Evolutionary conservation across 2,113 vertebrate species (phyloP).

Genomic region (Esox niger): DNA sequence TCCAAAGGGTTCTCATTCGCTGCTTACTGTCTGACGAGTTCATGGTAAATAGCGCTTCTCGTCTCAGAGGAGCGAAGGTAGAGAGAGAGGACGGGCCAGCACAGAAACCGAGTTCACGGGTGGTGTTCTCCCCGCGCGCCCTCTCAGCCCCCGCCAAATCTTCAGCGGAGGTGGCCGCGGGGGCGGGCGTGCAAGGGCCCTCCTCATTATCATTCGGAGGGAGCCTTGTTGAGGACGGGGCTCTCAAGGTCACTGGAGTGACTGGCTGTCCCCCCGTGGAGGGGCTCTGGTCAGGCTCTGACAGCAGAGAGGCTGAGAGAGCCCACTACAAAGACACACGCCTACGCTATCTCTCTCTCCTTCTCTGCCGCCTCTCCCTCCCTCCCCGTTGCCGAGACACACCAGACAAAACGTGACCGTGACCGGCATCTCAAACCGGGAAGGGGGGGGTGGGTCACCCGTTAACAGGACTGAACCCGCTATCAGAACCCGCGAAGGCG

Average conservation of each 20-base stretch:
- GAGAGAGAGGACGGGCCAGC: neutral
- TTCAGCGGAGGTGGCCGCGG: conserved; percentile 39
- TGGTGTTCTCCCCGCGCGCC: neutral
- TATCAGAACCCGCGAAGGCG: conserved; percentile 12
- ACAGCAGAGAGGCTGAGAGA: conserved; percentile 30
- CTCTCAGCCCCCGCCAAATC: conserved; percentile 44
- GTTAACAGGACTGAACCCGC: too few relatives aligned
- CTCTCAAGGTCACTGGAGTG: conserved; percentile 62
- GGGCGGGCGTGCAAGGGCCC: conserved; percentile 38
- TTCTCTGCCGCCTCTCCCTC: neutral
- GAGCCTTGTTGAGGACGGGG: neutral
- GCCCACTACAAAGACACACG: conserved; percentile 2
- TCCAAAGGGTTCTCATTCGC: neutral
- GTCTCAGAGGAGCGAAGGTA: neutral
- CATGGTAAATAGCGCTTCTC: neutral
- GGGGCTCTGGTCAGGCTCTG: conserved; percentile 43
- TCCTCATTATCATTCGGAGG: conserved; percentile 51
- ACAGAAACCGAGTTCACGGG: neutral
- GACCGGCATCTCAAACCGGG: too few relatives aligned
- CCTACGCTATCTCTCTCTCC: conserved; percentile 3
- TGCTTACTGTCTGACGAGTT: neutral
- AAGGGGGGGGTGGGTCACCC: too few relatives aligned
- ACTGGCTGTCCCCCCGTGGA: conserved; percentile 34
- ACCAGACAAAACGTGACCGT: neutral
- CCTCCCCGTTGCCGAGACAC: conserved; percentile 4